Evolutionary conservation across 2,113 vertebrate species (phyloP).

Genomic region (Donacobius atricapilla): DNA sequence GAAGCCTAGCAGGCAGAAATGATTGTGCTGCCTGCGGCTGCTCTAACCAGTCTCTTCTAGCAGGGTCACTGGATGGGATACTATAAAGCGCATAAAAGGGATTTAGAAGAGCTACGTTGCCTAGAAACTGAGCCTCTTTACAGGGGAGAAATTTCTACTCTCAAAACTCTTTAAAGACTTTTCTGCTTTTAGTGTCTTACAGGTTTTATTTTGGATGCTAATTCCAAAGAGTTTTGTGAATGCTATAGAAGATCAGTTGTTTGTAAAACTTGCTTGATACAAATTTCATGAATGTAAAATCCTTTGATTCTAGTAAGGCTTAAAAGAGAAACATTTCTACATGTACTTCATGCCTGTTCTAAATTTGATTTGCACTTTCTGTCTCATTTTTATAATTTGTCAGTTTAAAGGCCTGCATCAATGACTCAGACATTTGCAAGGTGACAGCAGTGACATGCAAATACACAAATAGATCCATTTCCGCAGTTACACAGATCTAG

Average conservation of each 20-base stretch:
- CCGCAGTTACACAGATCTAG: neutral
- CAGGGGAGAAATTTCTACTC: neutral
- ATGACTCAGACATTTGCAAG: constrained; percentile 34
- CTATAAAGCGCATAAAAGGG: constrained; percentile 25
- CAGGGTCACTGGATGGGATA: constrained; percentile 29
- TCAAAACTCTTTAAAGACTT: constrained; percentile 31
- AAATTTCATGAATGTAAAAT: constrained; percentile 46
- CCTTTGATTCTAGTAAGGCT: constrained; percentile 1
- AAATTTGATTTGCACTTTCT: constrained; percentile 40
- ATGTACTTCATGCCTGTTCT: neutral
- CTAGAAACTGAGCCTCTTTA: constrained; percentile 58
- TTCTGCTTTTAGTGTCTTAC: neutral
- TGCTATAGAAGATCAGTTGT: constrained; percentile 1
- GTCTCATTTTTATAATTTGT: constrained; percentile 38
- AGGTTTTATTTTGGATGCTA: neutral
- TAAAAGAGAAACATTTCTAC: constrained; percentile 24
- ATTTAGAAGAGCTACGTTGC: constrained; percentile 24
- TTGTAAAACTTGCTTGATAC: constrained; percentile 15
- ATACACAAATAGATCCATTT: constrained; percentile 34
- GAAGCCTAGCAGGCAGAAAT: constrained; percentile 32
- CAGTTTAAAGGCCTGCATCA: constrained; percentile 22
- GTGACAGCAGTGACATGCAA: constrained; percentile 10
- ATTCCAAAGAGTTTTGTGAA: neutral
- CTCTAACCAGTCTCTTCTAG: constrained; percentile 3
- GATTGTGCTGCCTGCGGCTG: neutral